A percentile compares a stretch with the other conserved stretches of the same genome.
Evolutionary conservation across 2,888 invertebrate genomes (phyloP).

Genomic region (Tetropium fuscum): DNA sequence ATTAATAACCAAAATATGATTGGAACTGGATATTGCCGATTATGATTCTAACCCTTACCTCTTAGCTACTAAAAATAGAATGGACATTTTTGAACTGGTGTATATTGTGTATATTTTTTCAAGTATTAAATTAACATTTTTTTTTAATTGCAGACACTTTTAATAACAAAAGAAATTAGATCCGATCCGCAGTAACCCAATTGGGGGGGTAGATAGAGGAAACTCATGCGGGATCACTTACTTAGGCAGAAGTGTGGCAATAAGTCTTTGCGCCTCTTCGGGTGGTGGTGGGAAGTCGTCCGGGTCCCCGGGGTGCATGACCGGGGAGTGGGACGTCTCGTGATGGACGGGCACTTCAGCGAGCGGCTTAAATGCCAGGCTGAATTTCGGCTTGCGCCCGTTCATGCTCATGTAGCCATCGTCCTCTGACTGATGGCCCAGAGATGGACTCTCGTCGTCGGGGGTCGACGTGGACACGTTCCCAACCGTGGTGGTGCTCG

Average conservation of each 20-base stretch:
- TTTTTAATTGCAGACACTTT: no score
- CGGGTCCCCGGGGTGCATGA: slow-evolving; percentile 58
- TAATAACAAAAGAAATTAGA: no score
- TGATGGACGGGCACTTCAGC: slow-evolving; percentile 69
- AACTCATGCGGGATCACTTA: slow-evolving; percentile 61
- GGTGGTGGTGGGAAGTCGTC: slow-evolving; percentile 79
- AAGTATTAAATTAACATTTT: no score
- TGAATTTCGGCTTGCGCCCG: slow-evolving; percentile 74
- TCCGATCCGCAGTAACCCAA: no score
- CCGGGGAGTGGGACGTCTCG: slow-evolving; percentile 51
- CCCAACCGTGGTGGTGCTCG: slow-evolving; percentile 44
- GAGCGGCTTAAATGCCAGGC: slow-evolving; percentile 73
- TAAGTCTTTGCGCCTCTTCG: slow-evolving; percentile 81
- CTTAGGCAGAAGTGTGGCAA: slow-evolving; percentile 81
- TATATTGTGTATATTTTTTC: no score
- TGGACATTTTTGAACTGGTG: no score
- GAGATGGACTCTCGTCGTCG: slow-evolving; percentile 80
- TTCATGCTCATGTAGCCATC: slow-evolving; percentile 95
- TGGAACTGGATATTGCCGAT: no score
- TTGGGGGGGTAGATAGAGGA: neutral
- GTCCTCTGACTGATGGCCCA: slow-evolving; percentile 89
- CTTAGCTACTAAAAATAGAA: no score
- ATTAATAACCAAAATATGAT: no score
- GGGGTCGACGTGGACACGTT: slow-evolving; percentile 64
- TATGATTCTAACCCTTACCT: no score